phyloP scores from a whole-genome alignment of 1,140 invertebrate genomes.

The Goniozus legneri region DNA sequence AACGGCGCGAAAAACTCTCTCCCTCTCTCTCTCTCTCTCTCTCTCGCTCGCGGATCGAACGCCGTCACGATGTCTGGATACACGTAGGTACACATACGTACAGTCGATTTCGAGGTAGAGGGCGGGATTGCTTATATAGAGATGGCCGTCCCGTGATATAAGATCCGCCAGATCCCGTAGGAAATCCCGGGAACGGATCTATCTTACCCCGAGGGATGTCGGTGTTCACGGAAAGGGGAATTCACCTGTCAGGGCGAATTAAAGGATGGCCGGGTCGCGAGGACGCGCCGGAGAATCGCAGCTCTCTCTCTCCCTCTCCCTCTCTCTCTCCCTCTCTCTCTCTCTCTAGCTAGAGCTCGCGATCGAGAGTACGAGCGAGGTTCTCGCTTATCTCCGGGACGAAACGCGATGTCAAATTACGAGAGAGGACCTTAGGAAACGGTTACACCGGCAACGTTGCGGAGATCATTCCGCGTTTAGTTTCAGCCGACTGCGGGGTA shows the following conservation, averaged over 20 bases:
- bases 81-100: too few species aligned
- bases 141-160: constrained; percentile 54
- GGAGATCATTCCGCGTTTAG: too few species aligned
- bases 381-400: too few species aligned
- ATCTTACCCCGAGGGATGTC: constrained; percentile 55
- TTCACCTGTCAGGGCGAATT: constrained; percentile 55
- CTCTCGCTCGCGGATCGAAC: constrained; percentile 27
- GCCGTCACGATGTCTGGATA: too few species aligned
- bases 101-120: constrained; percentile 26
- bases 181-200: constrained; percentile 56
- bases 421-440: too few species aligned
- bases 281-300: constrained; percentile 9
- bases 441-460: too few species aligned
- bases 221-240: constrained; percentile 16
- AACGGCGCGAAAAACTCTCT: background rate
- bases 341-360: too few species aligned
- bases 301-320: too few species aligned
- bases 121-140: constrained; percentile 50
- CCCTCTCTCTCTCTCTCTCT: background rate
- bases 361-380: too few species aligned
- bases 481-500: too few species aligned
- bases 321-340: too few species aligned
- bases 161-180: constrained; percentile 54
- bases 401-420: too few species aligned
- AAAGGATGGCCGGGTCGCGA: constrained; percentile 51